A percentile compares a stretch with the other conserved stretches of the same genome.
These are phyloP conservation scores for Lepidurus apus DNA, from an alignment of 1,140 invertebrate genomes.

Conservation along the genomic window DNA sequence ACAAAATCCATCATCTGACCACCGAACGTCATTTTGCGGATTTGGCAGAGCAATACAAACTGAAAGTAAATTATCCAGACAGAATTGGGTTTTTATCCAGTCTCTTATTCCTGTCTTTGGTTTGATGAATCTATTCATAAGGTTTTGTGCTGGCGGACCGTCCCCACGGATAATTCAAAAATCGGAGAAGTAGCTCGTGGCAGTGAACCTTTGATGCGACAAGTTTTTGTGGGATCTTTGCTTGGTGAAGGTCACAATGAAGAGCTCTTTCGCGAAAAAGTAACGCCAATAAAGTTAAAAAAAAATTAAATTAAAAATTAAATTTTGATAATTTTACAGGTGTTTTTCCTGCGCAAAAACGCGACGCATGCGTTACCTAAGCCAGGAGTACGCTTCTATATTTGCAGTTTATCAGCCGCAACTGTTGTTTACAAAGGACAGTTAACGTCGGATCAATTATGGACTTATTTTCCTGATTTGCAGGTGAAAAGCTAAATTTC, in stretches of 20 bases:
- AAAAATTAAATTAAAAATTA: too few relatives aligned
- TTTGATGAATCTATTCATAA: conserved; percentile 41
- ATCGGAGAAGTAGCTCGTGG: conserved; percentile 87
- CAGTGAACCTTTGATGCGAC: conserved; percentile 90
- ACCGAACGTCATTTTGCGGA: conserved; percentile 73
- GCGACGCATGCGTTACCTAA: conserved; percentile 80
- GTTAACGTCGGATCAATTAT: conserved; percentile 91
- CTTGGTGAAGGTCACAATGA: conserved; percentile 36
- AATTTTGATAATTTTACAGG: conserved; percentile 49
- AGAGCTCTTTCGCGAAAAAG: conserved; percentile 17
- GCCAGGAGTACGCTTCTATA: conserved; percentile 84
- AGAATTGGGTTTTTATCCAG: conserved; percentile 1
- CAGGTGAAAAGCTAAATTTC: conserved; percentile 44
- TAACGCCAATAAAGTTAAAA: too few relatives aligned
- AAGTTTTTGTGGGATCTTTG: conserved; percentile 73
- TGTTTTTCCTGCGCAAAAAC: conserved; percentile 87
- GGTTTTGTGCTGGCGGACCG: conserved; percentile 86
- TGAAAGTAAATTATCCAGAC: conserved; percentile 54
- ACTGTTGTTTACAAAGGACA: conserved; percentile 97
- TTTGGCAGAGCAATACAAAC: conserved; percentile 70
- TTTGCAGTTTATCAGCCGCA: conserved; percentile 85
- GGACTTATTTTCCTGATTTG: conserved; percentile 73
- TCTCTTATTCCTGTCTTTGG: conserved; percentile 25
- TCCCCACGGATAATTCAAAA: conserved; percentile 74
- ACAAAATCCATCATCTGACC: conserved; percentile 70